Evolutionary conservation across 2,888 invertebrate genomes (phyloP).

Genomic region (Drosophila eohydei): DNA sequence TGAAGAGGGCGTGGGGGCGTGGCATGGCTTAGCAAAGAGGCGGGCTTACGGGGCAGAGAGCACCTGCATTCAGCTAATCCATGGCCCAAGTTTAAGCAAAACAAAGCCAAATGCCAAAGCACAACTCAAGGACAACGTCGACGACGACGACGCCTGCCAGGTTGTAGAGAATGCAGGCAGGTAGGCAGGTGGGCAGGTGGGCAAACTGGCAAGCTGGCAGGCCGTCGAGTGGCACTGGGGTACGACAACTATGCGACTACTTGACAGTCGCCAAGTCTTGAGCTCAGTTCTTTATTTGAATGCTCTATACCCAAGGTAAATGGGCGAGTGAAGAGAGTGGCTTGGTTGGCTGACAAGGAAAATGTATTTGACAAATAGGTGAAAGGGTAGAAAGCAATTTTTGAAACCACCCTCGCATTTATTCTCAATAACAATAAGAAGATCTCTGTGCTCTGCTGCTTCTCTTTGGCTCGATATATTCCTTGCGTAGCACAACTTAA

Average conservation of each 20-base stretch:
- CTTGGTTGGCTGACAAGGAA: background rate
- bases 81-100: slow-evolving; percentile 65
- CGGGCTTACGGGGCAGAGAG: background rate
- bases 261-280: slow-evolving; percentile 66
- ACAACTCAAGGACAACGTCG: slow-evolving; percentile 50
- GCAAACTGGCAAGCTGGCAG: slow-evolving; percentile 16
- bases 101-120: slow-evolving; percentile 61
- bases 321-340: background rate
- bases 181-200: background rate
- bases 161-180: slow-evolving; percentile 24
- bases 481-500: too few relatives aligned
- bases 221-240: slow-evolving; percentile 48
- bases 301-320: slow-evolving; percentile 3
- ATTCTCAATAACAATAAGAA: too few relatives aligned
- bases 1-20: background rate
- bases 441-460: too few relatives aligned
- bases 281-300: slow-evolving; percentile 55
- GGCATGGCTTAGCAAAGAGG: slow-evolving; percentile 13
- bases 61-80: slow-evolving; percentile 74
- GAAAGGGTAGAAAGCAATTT: too few relatives aligned
- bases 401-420: too few relatives aligned
- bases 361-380: background rate
- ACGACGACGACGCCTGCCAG: slow-evolving; percentile 3
- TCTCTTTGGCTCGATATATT: too few relatives aligned
- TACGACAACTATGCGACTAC: slow-evolving; percentile 62